Evolutionary conservation across 1,140 invertebrate genomes (phyloP), one percentile per base, ranked within the genome.

Genomic region (Papilio polytes): DNA sequence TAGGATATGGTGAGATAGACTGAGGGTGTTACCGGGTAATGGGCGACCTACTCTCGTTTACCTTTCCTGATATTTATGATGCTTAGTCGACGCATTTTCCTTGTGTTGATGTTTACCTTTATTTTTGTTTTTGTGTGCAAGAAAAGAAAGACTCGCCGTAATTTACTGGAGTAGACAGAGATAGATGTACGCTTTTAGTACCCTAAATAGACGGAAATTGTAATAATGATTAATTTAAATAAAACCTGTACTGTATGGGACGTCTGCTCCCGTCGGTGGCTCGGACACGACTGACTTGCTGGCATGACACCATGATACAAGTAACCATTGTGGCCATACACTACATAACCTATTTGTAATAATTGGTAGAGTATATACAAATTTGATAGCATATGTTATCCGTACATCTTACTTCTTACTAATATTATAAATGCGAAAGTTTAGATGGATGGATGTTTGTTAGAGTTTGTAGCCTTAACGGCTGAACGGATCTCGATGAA

Each of bases 1-100:
- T 70, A 15, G 63, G 63, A 70, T 70, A 70, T 70, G 15, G 63
- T 26, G 66, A 66, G 63, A 80, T 53, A 31, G 63, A 31, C 63
- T 70, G 26, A 70, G 63, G 63, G 63, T 70, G 63, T 70, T 18
- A 70, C 13, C 63, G 63, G 26, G 63, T 70, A 70, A 70, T 70
- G 26, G 63, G 10, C 63, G 63, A 70, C 63, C 63, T 31, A 70
- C 59, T 63, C 20, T 22, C 59, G 63, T 70, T 70, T 31, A 70
- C 63, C 63, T 70, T 31, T 31, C 63, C 13, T 10, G 12, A 70
- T 70, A 70, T 70, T 70, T 70, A 70, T 70, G 36, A 70, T 70
- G 26, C 26, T 70, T 70, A 36, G 63, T 70, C 63, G 31, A 70
- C 63, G 63, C 59, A 26, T 70, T 70, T 70, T 70, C 63, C 63